Conservation (phyloP, 1,140 invertebrate species). For the Brachionus calyciflorus region DNA sequence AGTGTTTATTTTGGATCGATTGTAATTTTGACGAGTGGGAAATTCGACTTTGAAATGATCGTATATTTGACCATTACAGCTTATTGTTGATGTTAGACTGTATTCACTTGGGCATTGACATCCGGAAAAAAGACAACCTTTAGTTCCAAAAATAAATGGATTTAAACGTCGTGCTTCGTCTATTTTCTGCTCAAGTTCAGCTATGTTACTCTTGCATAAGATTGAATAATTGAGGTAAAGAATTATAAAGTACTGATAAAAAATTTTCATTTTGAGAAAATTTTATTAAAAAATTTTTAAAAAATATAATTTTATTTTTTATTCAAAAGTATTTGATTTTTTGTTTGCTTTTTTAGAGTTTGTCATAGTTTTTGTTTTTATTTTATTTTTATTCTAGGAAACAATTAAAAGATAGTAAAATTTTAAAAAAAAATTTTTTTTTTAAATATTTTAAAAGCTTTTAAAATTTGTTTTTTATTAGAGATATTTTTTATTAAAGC, state of each 20-base stretch:
- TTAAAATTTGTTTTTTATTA: too few species aligned
- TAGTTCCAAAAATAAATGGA: background rate
- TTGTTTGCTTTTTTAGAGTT: too few species aligned
- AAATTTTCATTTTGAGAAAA: background rate
- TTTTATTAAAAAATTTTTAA: too few species aligned
- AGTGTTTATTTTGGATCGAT: background rate
- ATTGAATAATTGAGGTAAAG: background rate
- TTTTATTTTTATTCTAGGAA: too few species aligned
- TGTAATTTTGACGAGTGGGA: background rate
- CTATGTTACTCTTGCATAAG: background rate
- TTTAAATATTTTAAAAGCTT: too few species aligned
- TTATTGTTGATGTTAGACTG: background rate
- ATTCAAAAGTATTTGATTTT: too few species aligned
- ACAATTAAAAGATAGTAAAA: too few species aligned
- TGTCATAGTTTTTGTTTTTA: too few species aligned
- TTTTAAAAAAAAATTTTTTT: too few species aligned
- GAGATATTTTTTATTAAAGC: too few species aligned
- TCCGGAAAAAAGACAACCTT: conserved; percentile 1
- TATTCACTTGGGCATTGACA: background rate
- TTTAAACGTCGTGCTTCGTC: background rate
- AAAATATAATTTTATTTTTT: too few species aligned
- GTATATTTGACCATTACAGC: background rate
- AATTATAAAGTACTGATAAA: background rate
- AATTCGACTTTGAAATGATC: background rate
- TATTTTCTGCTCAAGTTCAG: background rate